phyloP scores from a whole-genome alignment of 1,140 invertebrate species.

The Procambarus virginalis region DNA sequence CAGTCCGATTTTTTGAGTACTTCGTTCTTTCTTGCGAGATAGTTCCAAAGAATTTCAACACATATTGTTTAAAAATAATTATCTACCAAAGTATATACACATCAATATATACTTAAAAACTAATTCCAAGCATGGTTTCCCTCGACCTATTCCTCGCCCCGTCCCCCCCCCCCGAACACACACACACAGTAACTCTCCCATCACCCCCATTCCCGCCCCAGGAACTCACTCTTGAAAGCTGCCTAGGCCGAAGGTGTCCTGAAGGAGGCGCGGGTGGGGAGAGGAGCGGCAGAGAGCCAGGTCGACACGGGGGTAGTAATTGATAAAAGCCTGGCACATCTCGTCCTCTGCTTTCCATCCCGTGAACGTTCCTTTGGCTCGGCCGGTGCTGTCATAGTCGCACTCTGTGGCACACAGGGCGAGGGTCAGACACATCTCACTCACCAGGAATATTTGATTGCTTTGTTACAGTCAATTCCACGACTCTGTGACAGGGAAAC shows the following conservation, averaged over 20 bases:
- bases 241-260: background rate
- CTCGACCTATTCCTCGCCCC: too few relatives aligned
- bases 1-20: too few relatives aligned
- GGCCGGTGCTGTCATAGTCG: constrained; percentile 42
- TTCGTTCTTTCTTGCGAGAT: too few relatives aligned
- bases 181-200: too few relatives aligned
- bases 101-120: too few relatives aligned
- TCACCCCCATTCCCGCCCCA: too few relatives aligned
- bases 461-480: background rate
- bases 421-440: background rate
- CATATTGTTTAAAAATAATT: too few relatives aligned
- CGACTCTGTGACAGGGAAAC: too few relatives aligned
- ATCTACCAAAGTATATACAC: too few relatives aligned
- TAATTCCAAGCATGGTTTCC: too few relatives aligned
- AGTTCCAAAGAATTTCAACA: too few relatives aligned
- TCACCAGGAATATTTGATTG: background rate
- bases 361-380: constrained; percentile 26
- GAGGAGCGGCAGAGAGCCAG: constrained; percentile 59
- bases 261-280: constrained; percentile 16
- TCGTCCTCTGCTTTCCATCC: constrained; percentile 51
- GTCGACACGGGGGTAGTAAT: constrained; percentile 53
- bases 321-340: constrained; percentile 66
- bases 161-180: too few relatives aligned
- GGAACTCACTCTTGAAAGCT: constrained; percentile 21
- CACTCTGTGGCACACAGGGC: constrained; percentile 26